Conservation (phyloP, 2,797 vertebrate genomes). For the Darevskia mixta region DNA sequence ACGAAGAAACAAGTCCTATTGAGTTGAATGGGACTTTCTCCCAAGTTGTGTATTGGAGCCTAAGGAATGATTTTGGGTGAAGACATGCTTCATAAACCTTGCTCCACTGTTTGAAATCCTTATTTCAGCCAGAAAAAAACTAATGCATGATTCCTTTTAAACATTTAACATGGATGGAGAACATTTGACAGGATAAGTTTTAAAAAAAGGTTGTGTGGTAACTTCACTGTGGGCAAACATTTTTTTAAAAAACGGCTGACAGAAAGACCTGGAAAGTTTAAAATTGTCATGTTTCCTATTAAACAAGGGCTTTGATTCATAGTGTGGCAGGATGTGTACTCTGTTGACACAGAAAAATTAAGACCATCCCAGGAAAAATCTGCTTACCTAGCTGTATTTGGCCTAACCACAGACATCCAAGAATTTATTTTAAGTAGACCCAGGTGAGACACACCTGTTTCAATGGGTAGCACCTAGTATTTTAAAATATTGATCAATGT, state of each 20-base stretch:
- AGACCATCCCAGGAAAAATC: background rate
- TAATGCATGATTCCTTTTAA: constrained; percentile 4
- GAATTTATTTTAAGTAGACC: background rate
- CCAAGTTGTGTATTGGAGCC: background rate
- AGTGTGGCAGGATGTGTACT: accelerated
- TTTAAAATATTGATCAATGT: background rate
- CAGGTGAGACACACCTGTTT: background rate
- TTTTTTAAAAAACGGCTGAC: background rate
- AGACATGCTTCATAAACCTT: background rate
- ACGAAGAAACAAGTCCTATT: background rate
- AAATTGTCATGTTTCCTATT: constrained; percentile 25
- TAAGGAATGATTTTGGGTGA: background rate
- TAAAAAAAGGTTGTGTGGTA: background rate
- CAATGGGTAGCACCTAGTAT: background rate
- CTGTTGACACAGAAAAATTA: background rate
- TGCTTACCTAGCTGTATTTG: background rate
- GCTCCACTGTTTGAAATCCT: background rate
- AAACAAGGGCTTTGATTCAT: background rate
- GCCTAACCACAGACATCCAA: background rate
- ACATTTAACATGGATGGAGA: background rate
- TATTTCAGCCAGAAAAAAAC: background rate
- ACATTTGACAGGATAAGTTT: background rate
- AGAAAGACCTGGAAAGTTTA: background rate
- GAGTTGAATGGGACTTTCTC: background rate
- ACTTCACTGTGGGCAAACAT: background rate